These are phyloP conservation scores for Zeus faber DNA, from an alignment of 2,113 vertebrate species.

Conservation along the genomic window DNA sequence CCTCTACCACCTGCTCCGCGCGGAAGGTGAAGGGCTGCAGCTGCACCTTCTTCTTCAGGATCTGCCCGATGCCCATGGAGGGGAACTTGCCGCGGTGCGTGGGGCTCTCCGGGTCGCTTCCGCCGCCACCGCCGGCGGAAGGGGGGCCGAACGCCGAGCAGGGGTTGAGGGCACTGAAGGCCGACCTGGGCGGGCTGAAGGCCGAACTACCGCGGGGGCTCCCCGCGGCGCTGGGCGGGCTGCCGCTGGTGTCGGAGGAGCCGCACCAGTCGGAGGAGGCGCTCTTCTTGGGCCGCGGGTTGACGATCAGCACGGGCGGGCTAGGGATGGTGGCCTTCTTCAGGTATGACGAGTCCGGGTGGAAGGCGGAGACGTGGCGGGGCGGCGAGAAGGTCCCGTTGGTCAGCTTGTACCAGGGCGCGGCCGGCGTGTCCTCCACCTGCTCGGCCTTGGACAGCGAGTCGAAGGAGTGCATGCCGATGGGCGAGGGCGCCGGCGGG, in stretches of 20 bases:
- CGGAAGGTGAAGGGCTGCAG: constrained; percentile 67
- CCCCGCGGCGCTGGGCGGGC: constrained; percentile 63
- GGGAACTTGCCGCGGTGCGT: constrained; percentile 75
- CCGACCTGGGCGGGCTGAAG: constrained; percentile 67
- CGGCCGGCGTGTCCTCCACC: constrained; percentile 60
- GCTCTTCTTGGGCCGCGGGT: constrained; percentile 73
- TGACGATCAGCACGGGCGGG: constrained; percentile 65
- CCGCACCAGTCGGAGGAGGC: constrained; percentile 61
- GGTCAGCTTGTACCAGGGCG: constrained; percentile 77
- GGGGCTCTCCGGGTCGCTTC: constrained; percentile 68
- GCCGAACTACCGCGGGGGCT: constrained; percentile 64
- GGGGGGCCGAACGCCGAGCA: constrained; percentile 62
- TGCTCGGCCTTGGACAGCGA: constrained; percentile 70
- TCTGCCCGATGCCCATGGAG: constrained; percentile 76
- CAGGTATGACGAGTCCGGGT: constrained; percentile 74
- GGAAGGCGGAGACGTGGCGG: constrained; percentile 75
- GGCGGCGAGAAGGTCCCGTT: constrained; percentile 74
- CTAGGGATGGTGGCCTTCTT: constrained; percentile 78
- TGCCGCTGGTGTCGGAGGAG: constrained; percentile 62
- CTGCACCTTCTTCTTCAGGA: constrained; percentile 72
- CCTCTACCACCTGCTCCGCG: constrained; percentile 65
- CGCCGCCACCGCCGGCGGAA: constrained; percentile 28
- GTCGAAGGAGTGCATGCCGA: constrained; percentile 76
- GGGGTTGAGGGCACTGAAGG: constrained; percentile 62
- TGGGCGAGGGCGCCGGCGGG: constrained; percentile 68